Conservation (phyloP, 2,888 invertebrate species). For the Craniophora ligustri region DNA sequence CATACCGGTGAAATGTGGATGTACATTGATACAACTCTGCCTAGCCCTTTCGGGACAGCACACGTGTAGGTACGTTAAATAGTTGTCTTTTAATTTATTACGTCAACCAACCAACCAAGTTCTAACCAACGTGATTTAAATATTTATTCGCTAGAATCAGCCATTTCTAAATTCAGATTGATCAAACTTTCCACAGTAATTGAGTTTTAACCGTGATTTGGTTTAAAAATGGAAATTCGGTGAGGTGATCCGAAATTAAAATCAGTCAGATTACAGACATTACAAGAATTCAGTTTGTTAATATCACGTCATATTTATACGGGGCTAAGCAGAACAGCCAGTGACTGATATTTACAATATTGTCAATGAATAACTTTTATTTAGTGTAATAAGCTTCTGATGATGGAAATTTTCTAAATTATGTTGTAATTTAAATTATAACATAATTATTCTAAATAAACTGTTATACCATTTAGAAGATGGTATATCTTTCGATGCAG, state of each 20-base stretch:
- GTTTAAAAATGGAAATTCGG: constrained; percentile 41
- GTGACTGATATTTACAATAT: too few species aligned
- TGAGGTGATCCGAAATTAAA: constrained; percentile 27
- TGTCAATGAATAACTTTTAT: too few species aligned
- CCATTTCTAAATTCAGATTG: constrained; percentile 50
- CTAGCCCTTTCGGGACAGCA: too few species aligned
- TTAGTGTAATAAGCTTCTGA: too few species aligned
- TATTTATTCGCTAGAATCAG: constrained; percentile 25
- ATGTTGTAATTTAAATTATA: too few species aligned
- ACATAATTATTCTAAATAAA: too few species aligned
- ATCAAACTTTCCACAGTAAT: constrained; percentile 51
- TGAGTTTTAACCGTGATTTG: constrained; percentile 54
- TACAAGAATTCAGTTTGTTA: not conserved
- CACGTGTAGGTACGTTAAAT: constrained; percentile 11
- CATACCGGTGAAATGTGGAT: too few species aligned
- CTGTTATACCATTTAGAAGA: too few species aligned
- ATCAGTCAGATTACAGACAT: not conserved
- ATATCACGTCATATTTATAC: not conserved
- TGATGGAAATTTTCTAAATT: too few species aligned
- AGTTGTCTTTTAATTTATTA: constrained; percentile 35
- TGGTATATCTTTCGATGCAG: too few species aligned
- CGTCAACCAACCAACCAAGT: constrained; percentile 39
- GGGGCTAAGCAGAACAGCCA: not conserved
- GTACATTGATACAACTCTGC: too few species aligned
- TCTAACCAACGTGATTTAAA: constrained; percentile 50